A percentile compares a stretch with the other conserved stretches of the same genome.
Evolutionary conservation across 2,113 vertebrate genomes (phyloP).

Genomic region (Rhombomys opimus): DNA sequence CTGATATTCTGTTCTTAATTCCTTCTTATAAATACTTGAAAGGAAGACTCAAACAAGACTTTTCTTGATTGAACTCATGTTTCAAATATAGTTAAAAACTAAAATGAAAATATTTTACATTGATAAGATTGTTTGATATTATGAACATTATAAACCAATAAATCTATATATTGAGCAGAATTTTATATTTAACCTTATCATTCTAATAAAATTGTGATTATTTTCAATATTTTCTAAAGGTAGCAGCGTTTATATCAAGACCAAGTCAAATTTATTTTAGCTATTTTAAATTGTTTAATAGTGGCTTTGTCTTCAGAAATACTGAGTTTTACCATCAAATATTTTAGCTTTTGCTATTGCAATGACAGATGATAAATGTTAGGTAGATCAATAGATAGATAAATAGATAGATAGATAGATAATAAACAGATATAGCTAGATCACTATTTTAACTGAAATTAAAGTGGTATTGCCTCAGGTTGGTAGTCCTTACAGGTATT

Average conservation of each 20-base stretch:
- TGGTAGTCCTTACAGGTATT: not conserved
- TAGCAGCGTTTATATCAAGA: not conserved
- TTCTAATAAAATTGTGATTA: not conserved
- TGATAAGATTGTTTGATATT: not conserved
- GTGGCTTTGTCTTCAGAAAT: not conserved
- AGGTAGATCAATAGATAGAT: not conserved
- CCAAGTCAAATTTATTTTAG: slow-evolving; percentile 28
- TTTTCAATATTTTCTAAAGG: slow-evolving; percentile 33
- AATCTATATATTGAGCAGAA: not conserved
- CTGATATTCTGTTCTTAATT: slow-evolving; percentile 23
- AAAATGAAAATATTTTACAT: slow-evolving; percentile 28
- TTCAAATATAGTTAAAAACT: slow-evolving; percentile 49
- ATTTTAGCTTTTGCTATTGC: not conserved
- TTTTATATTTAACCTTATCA: not conserved
- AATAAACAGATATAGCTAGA: not conserved
- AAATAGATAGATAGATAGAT: not conserved
- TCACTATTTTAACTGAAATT: not conserved
- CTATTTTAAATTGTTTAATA: not conserved
- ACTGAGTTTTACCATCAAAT: not conserved
- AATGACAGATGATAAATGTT: not conserved
- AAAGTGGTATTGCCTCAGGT: not conserved
- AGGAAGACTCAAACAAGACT: not conserved
- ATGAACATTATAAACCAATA: not conserved
- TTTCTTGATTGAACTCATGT: not conserved
- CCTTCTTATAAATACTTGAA: not conserved